phyloP scores from a whole-genome alignment of 1,140 invertebrate species.

The Diorhabda sublineata region DNA sequence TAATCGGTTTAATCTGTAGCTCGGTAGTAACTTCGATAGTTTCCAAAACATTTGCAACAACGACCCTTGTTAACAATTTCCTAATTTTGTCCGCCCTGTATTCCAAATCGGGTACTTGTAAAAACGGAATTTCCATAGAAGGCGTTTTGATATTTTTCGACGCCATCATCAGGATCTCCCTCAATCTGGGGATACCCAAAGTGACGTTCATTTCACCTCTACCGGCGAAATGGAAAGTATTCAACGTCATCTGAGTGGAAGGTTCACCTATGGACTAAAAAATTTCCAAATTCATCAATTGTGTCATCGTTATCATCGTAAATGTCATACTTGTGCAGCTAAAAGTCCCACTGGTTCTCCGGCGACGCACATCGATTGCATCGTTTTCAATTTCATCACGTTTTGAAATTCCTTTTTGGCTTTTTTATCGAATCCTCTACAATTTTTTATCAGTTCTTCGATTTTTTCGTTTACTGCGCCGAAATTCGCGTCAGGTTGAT shows the following conservation, averaged over 20 bases:
- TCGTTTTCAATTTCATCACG: slow-evolving; percentile 71
- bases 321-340: slow-evolving; percentile 67
- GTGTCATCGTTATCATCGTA: neutral
- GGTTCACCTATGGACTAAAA: slow-evolving; percentile 89
- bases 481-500: slow-evolving; percentile 70
- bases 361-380: slow-evolving; percentile 74
- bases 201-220: slow-evolving; percentile 99
- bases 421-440: slow-evolving; percentile 53
- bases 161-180: slow-evolving; percentile 97
- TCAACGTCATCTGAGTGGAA: slow-evolving; percentile 99
- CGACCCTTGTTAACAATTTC: slow-evolving; percentile 70
- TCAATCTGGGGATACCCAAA: slow-evolving; percentile 89
- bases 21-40: slow-evolving; percentile 64
- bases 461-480: slow-evolving; percentile 80
- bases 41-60: slow-evolving; percentile 73
- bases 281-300: neutral
- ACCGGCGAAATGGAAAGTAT: slow-evolving; percentile 99
- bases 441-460: slow-evolving; percentile 63
- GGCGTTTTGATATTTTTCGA: slow-evolving; percentile 92
- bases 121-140: slow-evolving; percentile 89
- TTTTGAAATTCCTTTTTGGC: slow-evolving; percentile 58
- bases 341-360: slow-evolving; percentile 96
- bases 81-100: slow-evolving; percentile 65
- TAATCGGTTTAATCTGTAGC: slow-evolving; percentile 53
- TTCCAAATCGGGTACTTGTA: slow-evolving; percentile 52